Conservation (phyloP, 2,113 vertebrate species). For the Myrmophylax atrothorax region DNA sequence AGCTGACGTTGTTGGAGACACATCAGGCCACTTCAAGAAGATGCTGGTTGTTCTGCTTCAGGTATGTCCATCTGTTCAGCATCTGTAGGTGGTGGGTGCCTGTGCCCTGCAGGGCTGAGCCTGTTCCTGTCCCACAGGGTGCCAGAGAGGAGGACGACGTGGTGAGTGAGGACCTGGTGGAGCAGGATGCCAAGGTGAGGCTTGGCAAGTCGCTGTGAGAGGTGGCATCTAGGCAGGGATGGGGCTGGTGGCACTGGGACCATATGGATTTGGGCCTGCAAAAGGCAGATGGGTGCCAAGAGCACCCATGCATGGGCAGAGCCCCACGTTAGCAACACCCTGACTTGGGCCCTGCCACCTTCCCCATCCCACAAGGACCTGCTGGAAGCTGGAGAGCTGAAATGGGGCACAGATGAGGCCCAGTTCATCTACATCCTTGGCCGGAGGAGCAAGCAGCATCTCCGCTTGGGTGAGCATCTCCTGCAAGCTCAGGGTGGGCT, state of each 20-base stretch:
- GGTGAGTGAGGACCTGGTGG: constrained; percentile 89
- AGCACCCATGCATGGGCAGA: background rate
- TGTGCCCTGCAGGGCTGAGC: background rate
- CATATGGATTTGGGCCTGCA: background rate
- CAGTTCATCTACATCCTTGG: constrained; percentile 96
- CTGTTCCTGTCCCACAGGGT: constrained; percentile 74
- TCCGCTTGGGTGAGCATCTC: constrained; percentile 84
- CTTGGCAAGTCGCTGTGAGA: background rate
- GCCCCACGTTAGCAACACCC: background rate
- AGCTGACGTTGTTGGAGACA: constrained; percentile 84
- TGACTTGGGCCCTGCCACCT: background rate
- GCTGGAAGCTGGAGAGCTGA: constrained; percentile 88
- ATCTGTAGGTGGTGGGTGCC: background rate
- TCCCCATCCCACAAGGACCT: constrained; percentile 79
- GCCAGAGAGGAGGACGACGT: constrained; percentile 89
- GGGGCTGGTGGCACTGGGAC: background rate
- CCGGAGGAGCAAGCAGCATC: constrained; percentile 90
- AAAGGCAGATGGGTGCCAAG: background rate
- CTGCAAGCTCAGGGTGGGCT: background rate
- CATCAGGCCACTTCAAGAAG: constrained; percentile 96
- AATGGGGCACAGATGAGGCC: constrained; percentile 95
- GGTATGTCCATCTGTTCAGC: constrained; percentile 66
- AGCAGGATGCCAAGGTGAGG: constrained; percentile 88
- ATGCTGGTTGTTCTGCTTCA: constrained; percentile 94
- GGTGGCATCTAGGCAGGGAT: background rate